Evolutionary conservation across 2,113 vertebrate genomes (phyloP), one percentile per base, ranked within the genome.

Genomic region (Cromileptes altivelis): DNA sequence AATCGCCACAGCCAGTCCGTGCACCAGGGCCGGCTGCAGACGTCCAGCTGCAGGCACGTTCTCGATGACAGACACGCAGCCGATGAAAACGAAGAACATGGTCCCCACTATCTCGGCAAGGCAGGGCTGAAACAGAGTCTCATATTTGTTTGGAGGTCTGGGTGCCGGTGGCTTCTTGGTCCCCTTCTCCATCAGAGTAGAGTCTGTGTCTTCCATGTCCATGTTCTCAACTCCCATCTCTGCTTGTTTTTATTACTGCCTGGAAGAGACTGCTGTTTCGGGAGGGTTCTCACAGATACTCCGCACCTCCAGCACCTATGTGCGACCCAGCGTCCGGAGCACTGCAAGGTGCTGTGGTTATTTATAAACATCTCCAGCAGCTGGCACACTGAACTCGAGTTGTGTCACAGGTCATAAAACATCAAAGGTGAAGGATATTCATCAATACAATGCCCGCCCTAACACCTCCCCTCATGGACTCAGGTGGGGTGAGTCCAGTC

Each of bases 41-140:
- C 93, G 90, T 2, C 95, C 95, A 0, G 91, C 87, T 1, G 91
- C 73, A 0, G 94, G 92, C 19, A 94, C 89, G 14, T 95, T 94
- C 85, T 95, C 95, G 3, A 96, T 95, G 37, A 96, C 95, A 0
- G 95, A 96, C 67, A 95, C 94, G 3, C 94, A 95, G 30, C 95
- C 94, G 1, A 95, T 86, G 83, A 96, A 96, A n/a, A 95, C 94
- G 14, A 96, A 96, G 88, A 95, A 95, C 82, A 86, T 93, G 14
- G 94, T 95, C 9, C 95, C 95, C 19, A 96, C 61, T 0, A 94
- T 23, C 86, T 96, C 95, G 0, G 91, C 95, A 52, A 94, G 58
- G 80, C 94, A 95, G 6, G 95, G 95, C 89, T 96, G 95, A 61
- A 92, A 70, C 25, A 93, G 6, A 4, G n/a, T 91, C 76, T 95